Evolutionary conservation across 2,797 vertebrate genomes (phyloP), one percentile per base, ranked within the genome.

Genomic region (Chelidonichthys spinosus): DNA sequence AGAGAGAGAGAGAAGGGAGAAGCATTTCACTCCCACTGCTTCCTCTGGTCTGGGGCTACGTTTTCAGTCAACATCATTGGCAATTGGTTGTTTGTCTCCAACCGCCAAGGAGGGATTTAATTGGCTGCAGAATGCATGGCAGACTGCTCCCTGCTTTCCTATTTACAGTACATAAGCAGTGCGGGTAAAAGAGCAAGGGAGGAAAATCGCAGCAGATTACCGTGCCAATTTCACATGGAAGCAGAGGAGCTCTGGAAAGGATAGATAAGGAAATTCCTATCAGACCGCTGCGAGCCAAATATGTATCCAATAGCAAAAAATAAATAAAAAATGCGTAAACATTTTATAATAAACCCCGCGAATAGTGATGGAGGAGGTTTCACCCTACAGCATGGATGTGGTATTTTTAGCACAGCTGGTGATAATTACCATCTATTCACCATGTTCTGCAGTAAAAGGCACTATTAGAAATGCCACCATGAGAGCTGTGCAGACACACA

Each of bases 261-360:
- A 91, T 79, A 94, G 95, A 95, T 95, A 95, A 95, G 94, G 83
- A 90, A 87, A 93, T 94, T 92, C 91, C 91, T 92, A 92, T 93
- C 87, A 93, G 92, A 93, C 84, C 49, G 81, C 92, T 94, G 90
- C 90, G 92, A 95, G 93, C 92, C 87, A 95, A 95, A 94, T 93
- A 93, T 92, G 88, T 91, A 93, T 93, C 92, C 92, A 94, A 86
- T 89, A 90, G 90, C 91, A 86, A 86, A 85, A 91, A 91, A 85
- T 85, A 75, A 87, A 85, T 85, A 84, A 91, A 90, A 85, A 85
- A 25, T 1, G 86, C 87, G 91, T 86, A 94, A 92, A 93, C 89
- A 94, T 86, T 92, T 94, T 90, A 90, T 88, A 90, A 93, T 91
- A 90, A 89, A 89, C 78, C 82, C 79, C 85, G n/a, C 82, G 75